Base-by-base conservation (phyloP, 2,888 invertebrate genomes). In the Acronicta alni region DNA sequence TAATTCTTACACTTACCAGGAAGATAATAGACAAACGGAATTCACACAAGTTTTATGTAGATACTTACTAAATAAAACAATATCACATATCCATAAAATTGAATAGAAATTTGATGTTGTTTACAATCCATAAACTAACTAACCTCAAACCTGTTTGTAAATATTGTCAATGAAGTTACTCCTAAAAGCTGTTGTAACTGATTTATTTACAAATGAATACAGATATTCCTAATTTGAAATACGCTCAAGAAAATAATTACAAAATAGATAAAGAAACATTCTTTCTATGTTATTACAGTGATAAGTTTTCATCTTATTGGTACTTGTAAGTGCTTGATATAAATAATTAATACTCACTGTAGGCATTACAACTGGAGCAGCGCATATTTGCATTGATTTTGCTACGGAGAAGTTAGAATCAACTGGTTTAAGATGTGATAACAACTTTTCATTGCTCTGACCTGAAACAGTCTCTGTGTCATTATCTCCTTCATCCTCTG, bases 291-390 rank as follows among this genome's bases (percentile, higher is more conserved):
- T 23, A 23, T 1, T 23, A 23, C n/a, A n/a, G n/a, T n/a, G n/a
- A n/a, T n/a, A 5, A 23, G 23, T 23, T 23, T 23, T 26, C 26
- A 26, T 26, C 26, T 26, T 7, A 1, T 2, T 12, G 12, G 12
- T 2, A 12, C 0, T 12, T 12, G 30, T 3, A 30, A 1, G 23
- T 23, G 7, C 1, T 12, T 3, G 1, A 35, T 35, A 35, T n/a
- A 12, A n/a, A n/a, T 35, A n/a, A n/a, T 4, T 8, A 0, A n/a
- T 59, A 82, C 85, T 94, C 94, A 97, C 97, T 70, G 96, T 96
- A 1, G 98, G 97, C 72, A 97, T 95, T 4, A 98, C 98, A 42
- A 96, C 94, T 0, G 98, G 98, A 0, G 98, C 97, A 26, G 98
- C 96, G 87, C 97, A 97, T 66, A 98, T 94, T 80, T 96, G 95